phyloP scores from a whole-genome alignment of 2,113 vertebrate species.

The Arvicanthis niloticus region DNA sequence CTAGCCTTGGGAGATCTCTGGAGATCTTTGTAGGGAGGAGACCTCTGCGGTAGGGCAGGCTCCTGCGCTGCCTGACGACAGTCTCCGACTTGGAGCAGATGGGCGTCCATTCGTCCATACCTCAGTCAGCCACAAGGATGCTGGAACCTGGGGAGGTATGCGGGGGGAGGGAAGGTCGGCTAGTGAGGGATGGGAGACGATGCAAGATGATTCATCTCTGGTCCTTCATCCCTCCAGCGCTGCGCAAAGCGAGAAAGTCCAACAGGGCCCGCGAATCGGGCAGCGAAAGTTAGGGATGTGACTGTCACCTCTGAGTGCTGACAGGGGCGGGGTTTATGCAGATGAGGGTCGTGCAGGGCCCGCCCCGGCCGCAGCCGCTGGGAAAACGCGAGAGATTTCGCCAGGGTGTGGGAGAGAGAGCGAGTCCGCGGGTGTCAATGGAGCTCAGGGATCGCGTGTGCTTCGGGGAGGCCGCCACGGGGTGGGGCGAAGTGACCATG shows the following conservation, averaged over 20 bases:
- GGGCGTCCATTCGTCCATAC: no score
- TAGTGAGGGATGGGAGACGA: no score
- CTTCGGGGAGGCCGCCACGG: fast-evolving
- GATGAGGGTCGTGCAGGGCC: background rate
- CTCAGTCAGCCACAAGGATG: no score
- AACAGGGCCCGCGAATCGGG: fast-evolving
- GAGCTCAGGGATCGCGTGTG: fast-evolving
- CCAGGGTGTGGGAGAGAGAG: background rate
- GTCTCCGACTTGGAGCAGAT: no score
- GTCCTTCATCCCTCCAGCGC: background rate
- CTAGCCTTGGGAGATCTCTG: no score
- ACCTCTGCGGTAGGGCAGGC: background rate
- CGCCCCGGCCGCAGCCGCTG: background rate
- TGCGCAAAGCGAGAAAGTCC: no score
- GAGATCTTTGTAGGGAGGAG: no score
- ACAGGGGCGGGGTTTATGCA: background rate
- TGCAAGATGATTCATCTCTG: no score
- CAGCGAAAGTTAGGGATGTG: no score
- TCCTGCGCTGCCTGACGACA: background rate
- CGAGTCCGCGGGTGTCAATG: fast-evolving
- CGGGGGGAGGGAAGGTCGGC: no score
- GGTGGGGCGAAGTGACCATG: background rate
- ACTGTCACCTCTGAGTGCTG: background rate
- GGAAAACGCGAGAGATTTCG: background rate
- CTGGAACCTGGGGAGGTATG: no score